phyloP scores from a whole-genome alignment of 2,888 invertebrate genomes.

The Limnephilus marmoratus region DNA sequence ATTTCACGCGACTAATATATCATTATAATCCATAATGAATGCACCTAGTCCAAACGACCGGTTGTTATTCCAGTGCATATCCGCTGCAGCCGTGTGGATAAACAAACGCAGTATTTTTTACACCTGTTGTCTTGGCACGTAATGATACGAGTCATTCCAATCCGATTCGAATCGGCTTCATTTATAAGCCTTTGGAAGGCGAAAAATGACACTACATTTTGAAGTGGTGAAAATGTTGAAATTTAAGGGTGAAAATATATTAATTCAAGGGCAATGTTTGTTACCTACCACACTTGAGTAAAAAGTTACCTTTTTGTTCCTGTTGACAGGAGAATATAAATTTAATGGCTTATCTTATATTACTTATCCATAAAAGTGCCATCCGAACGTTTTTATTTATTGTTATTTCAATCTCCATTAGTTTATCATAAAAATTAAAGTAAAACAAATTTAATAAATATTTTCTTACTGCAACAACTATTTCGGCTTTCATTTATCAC shows the following conservation, averaged over 20 bases:
- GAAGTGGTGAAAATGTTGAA: not conserved
- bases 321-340: no score
- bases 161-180: not conserved
- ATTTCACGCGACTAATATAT: not conserved
- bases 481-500: no score
- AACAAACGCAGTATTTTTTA: not conserved
- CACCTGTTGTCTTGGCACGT: constrained; percentile 14
- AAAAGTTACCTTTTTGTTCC: no score
- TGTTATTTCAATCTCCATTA: no score
- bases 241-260: not conserved
- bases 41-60: constrained; percentile 11
- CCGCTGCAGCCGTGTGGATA: constrained; percentile 34
- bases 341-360: no score
- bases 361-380: no score
- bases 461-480: no score
- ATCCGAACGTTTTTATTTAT: no score
- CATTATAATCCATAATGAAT: constrained; percentile 9
- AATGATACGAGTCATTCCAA: not conserved
- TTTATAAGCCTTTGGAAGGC: not conserved
- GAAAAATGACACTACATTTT: not conserved
- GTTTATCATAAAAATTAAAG: no score
- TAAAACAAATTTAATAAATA: no score
- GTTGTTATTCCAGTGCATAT: constrained; percentile 20
- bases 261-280: no score
- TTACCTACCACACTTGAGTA: no score